Base-by-base conservation (phyloP, 2,888 invertebrate genomes). In the Crocallis elinguaria region DNA sequence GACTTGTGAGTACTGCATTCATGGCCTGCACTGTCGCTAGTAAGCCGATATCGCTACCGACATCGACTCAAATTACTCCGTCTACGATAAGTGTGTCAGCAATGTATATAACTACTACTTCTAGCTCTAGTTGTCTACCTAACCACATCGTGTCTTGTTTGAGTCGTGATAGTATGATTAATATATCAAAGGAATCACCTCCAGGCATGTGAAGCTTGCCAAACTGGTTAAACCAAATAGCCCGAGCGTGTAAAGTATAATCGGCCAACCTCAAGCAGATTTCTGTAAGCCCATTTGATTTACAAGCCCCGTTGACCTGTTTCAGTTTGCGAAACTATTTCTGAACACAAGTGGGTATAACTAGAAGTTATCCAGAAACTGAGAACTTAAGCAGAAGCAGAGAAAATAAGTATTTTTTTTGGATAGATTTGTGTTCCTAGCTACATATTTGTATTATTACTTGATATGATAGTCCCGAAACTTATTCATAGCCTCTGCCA, bases 351-450 rank as follows among this genome's bases (percentile, higher is more conserved):
- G 16, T 41, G 12, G 3, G 30, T 42, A 35, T 39, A 55, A 32
- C 30, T 48, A 19, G 7, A 25, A 33, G 35, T 25, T 9, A 8
- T 29, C 12, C 16, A 46, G n/a, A 25, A 25, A 9, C n/a, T 2
- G 25, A n/a, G 25, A 53, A 53, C 50, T 52, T 13, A 42, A 48
- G 49, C 52, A 50, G 39, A 58, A 62, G 49, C 43, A 52, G 51
- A 58, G 30, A 51, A 42, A 55, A 50, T 52, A 55, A 46, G 50
- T 35, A 21, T 38, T 6, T 41, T 33, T 33, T 37, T 50, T 29
- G 39, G 16, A 12, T 2, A 49, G 51, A 52, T 49, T 49, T 57
- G 50, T 42, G 36, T 44, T 46, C 30, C 23, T 33, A 44, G 25
- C 23, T 49, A 43, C 33, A 42, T 11, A 42, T 45, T 51, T 27